phyloP scores from a whole-genome alignment of 2,888 invertebrate genomes.

The Nymphalis polychloros region DNA sequence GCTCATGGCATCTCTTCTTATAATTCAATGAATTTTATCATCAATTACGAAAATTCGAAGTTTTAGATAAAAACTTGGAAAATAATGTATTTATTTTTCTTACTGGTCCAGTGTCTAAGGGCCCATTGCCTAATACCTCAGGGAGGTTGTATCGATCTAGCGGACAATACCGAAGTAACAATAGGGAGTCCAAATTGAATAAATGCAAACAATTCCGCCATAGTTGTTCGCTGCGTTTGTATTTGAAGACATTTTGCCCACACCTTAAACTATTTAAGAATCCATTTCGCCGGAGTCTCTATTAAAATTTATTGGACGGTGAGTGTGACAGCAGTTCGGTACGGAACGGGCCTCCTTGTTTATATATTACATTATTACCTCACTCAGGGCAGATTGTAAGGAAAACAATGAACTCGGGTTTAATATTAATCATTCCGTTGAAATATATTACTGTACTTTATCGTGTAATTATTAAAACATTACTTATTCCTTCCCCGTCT shows the following conservation, averaged over 20 bases:
- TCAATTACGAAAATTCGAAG: too few species aligned
- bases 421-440: conserved; percentile 58
- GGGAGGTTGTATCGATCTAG: too few species aligned
- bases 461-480: conserved; percentile 10
- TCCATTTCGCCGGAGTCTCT: conserved; percentile 28
- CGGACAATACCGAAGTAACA: too few species aligned
- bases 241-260: conserved; percentile 16
- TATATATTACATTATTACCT: conserved; percentile 75
- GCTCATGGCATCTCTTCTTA: too few species aligned
- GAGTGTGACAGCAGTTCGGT: conserved; percentile 43
- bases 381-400: conserved; percentile 69
- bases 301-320: conserved; percentile 36
- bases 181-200: too few species aligned
- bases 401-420: conserved; percentile 63
- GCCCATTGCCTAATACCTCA: too few species aligned
- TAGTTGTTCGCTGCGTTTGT: neutral
- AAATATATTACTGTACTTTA: conserved; percentile 16
- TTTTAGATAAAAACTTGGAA: too few species aligned
- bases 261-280: conserved; percentile 34
- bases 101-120: too few species aligned
- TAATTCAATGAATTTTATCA: too few species aligned
- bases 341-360: conserved; percentile 56
- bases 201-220: too few species aligned
- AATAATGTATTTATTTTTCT: too few species aligned
- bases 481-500: too few species aligned